These are phyloP conservation scores for Passer domesticus DNA, from an alignment of 2,113 vertebrate genomes.

Conservation along the genomic window DNA sequence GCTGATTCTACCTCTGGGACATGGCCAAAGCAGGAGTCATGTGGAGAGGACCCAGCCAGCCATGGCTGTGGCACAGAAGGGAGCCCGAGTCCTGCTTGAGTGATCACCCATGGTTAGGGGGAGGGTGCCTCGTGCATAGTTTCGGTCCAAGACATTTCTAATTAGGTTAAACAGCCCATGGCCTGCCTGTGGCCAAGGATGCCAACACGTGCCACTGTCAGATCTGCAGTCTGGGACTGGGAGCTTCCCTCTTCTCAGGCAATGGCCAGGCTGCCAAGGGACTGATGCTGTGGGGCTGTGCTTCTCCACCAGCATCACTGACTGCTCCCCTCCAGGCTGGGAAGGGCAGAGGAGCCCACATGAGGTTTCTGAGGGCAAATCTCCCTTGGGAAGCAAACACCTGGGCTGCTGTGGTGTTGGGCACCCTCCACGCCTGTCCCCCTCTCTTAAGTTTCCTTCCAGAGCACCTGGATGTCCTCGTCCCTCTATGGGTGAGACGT, in stretches of 20 bases:
- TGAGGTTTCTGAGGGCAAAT: not conserved
- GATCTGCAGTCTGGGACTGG: not conserved
- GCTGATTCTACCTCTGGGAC: not conserved
- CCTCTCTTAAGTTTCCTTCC: not conserved
- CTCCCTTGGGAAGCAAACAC: not conserved
- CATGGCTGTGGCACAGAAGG: accelerated
- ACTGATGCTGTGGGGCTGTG: accelerated
- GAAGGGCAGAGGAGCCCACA: not conserved
- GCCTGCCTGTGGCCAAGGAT: not conserved
- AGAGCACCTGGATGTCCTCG: not conserved
- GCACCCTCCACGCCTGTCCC: not conserved
- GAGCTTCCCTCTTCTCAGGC: not conserved
- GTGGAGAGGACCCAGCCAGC: not conserved
- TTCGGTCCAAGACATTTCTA: not conserved
- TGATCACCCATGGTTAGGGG: accelerated
- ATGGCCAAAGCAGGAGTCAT: not conserved
- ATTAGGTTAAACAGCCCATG: constrained; percentile 16
- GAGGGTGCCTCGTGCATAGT: not conserved
- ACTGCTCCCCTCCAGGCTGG: accelerated
- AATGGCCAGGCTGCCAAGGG: not conserved
- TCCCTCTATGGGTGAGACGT: not conserved
- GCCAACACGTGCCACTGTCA: not conserved
- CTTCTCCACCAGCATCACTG: not conserved
- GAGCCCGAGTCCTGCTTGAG: not conserved
- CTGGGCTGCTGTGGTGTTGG: not conserved